These are phyloP conservation scores for Protosalanx chinensis DNA, from an alignment of 2,797 vertebrate genomes.

Conservation along the genomic window DNA sequence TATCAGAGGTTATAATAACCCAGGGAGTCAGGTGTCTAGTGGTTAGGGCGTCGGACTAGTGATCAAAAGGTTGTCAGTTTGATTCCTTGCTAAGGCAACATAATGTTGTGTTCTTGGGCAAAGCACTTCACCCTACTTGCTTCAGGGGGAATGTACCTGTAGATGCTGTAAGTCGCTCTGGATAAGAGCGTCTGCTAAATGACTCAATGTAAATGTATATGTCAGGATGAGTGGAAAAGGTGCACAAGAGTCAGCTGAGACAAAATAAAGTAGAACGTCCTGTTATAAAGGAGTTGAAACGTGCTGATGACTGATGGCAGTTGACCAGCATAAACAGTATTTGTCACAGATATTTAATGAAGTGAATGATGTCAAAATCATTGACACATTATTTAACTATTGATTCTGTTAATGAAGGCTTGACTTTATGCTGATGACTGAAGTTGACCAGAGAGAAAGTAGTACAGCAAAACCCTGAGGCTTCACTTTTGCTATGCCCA, in stretches of 20 bases:
- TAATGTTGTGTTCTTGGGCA: no score
- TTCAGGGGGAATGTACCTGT: no score
- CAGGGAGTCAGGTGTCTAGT: no score
- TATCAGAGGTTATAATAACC: no score
- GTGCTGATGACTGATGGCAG: background rate
- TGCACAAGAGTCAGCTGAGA: no score
- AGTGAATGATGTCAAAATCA: no score
- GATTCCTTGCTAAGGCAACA: no score
- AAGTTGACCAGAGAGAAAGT: background rate
- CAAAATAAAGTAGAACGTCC: background rate
- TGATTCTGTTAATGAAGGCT: slow-evolving; percentile 24
- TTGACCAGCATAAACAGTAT: background rate
- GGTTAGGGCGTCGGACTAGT: no score
- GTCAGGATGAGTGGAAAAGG: background rate
- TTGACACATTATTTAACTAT: slow-evolving; percentile 17
- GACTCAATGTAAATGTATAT: background rate
- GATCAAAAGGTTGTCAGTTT: no score
- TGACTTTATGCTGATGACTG: background rate
- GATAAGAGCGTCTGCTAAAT: no score
- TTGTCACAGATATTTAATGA: background rate
- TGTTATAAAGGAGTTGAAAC: slow-evolving; percentile 6
- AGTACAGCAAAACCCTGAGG: background rate
- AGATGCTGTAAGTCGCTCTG: no score
- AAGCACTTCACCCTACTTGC: no score
- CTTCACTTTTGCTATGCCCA: background rate